These are phyloP conservation scores for Zingel zingel DNA, from an alignment of 2,113 vertebrate genomes.

Conservation along the genomic window DNA sequence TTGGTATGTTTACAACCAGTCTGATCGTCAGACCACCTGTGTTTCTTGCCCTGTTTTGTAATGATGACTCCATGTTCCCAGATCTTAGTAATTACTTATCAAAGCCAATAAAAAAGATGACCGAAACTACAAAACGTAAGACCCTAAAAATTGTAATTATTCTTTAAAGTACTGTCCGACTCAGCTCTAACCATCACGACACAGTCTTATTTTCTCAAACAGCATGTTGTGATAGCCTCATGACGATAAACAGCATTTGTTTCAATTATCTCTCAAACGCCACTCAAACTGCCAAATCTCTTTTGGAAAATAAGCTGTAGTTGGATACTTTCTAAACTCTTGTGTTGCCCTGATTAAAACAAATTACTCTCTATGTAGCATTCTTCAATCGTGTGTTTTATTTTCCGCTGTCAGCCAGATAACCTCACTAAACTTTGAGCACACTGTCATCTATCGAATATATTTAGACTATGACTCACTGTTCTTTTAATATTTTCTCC, in stretches of 20 bases:
- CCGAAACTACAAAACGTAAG: conserved; percentile 1
- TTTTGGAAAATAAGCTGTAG: conserved; percentile 56
- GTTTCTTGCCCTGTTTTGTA: not conserved
- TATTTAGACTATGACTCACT: conserved; percentile 65
- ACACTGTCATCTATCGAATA: conserved; percentile 42
- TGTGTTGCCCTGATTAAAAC: conserved; percentile 35
- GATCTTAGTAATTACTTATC: conserved; percentile 13
- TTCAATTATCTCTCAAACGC: conserved; percentile 50
- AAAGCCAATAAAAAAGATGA: conserved; percentile 15
- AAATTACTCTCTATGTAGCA: conserved; percentile 27
- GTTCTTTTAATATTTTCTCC: conserved; percentile 39
- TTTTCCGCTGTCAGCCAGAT: conserved; percentile 59
- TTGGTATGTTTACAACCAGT: not conserved
- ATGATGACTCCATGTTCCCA: not conserved
- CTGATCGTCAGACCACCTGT: not conserved
- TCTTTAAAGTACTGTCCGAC: not conserved
- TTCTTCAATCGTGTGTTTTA: conserved; percentile 48
- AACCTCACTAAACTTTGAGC: conserved; percentile 38
- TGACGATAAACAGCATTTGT: conserved; percentile 36
- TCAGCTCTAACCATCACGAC: not conserved
- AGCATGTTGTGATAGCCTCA: conserved; percentile 18
- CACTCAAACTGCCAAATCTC: conserved; percentile 37
- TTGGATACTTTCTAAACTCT: conserved; percentile 47
- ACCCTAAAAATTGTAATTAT: conserved; percentile 13
- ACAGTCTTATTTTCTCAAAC: not conserved